Base-by-base conservation (phyloP, 2,113 vertebrate species). In the Donacobius atricapilla region DNA sequence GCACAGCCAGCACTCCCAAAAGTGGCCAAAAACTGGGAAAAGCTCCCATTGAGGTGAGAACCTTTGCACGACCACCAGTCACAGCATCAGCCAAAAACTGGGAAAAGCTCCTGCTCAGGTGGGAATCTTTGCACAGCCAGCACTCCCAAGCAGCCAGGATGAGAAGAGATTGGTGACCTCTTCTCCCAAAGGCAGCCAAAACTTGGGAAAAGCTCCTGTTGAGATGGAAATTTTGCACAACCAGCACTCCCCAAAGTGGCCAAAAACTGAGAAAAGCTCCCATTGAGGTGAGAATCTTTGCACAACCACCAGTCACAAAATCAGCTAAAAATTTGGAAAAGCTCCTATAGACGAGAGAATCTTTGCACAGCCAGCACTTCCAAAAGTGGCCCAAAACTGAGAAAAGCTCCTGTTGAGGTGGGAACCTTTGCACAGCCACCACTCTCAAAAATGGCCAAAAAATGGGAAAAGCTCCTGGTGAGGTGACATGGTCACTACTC, bases 311-410 rank as follows among this genome's bases (percentile, higher is more conserved):
- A 16, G 4, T 31, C 30, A 9, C 13, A 23, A 8, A 65, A 31
- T 1, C 1, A 1, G 15, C 28, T n/a, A 18, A 40, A 31, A 20
- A 42, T 5, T 42, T 50, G 30, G 40, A 22, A 16, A 35, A 35
- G 14, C 13, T 57, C 7, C 24, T 0, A 0, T 0, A n/a, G 70
- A 21, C 13, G 2, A n/a, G 39, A 7, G 17, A 56, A 73, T 57
- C 7, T 19, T 30, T 30, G n/a, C 12, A 27, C 16, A 35, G 17
- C 16, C 23, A 47, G 1, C 11, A 24, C 1, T 47, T 16, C 0
- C 11, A 27, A 4, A 66, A 68, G 2, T 4, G 5, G 2, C n/a
- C 17, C 5, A 50, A 21, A 9, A 37, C 18, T 37, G 25, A 47
- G 66, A 48, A 48, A 35, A 35, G 8, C n/a, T 37, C 18, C 9